Percentiles rank a stretch among this genome's conserved stretches.
Evolutionary conservation across 1,140 invertebrate genomes (phyloP).

Genomic region (Eriosoma lanigerum): DNA sequence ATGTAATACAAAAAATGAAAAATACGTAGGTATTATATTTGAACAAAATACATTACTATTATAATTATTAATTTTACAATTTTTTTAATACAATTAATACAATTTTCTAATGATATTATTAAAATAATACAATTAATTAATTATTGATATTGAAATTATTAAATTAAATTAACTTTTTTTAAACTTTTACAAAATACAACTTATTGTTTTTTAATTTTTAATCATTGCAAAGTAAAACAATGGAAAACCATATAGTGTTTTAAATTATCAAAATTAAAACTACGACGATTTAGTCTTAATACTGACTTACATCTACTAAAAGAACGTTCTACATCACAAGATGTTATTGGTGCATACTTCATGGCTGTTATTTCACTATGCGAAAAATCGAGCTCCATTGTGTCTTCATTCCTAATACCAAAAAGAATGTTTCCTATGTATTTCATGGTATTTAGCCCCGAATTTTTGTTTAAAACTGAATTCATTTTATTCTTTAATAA

Average conservation of each 20-base stretch:
- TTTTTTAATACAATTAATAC: no score
- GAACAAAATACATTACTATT: no score
- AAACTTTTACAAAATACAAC: not conserved
- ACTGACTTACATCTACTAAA: not conserved
- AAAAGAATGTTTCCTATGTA: not conserved
- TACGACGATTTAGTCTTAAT: not conserved
- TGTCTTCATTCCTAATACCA: no score
- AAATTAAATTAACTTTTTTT: not conserved
- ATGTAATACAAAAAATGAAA: no score
- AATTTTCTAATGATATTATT: no score
- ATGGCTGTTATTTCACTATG: not conserved
- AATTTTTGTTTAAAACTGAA: not conserved
- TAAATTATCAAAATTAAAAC: no score
- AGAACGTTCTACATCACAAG: not conserved
- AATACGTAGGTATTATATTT: no score
- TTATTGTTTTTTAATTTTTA: not conserved
- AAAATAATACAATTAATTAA: no score
- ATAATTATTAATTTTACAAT: no score
- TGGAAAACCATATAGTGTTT: not conserved
- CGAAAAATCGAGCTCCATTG: no score
- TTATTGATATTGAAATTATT: no score
- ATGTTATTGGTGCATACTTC: constrained; percentile 3
- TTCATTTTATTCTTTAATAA: constrained; percentile 11
- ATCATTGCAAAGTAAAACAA: not conserved
- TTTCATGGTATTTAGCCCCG: not conserved